Evolutionary conservation across 2,113 vertebrate genomes (phyloP).

Genomic region (Tauraco erythrolophus): DNA sequence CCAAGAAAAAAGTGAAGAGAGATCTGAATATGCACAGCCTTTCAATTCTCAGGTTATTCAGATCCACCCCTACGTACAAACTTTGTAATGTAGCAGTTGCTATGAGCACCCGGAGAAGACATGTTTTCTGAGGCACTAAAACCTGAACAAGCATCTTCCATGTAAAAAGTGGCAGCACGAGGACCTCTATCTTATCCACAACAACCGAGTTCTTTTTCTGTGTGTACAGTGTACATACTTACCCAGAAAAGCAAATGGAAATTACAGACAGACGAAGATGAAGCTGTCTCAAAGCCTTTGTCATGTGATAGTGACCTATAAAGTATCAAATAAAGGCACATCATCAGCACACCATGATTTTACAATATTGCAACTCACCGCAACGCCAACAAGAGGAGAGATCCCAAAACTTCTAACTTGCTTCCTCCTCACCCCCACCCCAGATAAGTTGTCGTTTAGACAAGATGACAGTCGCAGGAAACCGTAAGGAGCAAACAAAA

Average conservation of each 20-base stretch:
- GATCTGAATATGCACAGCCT: not conserved
- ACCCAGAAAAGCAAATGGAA: constrained; percentile 90
- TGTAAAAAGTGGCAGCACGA: not conserved
- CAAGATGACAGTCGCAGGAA: not conserved
- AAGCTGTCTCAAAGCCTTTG: constrained; percentile 89
- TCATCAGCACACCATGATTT: constrained; percentile 80
- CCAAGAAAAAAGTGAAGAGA: accelerated
- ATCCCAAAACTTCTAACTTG: constrained; percentile 48
- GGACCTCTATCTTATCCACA: constrained; percentile 1
- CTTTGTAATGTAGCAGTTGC: not conserved
- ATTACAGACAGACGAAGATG: constrained; percentile 87
- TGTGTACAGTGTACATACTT: constrained; percentile 85
- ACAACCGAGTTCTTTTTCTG: not conserved
- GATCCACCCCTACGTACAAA: not conserved
- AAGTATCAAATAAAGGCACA: constrained; percentile 90
- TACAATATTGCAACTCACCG: constrained; percentile 26
- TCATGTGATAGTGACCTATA: constrained; percentile 97
- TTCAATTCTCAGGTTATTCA: not conserved
- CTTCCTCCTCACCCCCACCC: not conserved
- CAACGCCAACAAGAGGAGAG: not conserved
- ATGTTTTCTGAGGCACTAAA: constrained; percentile 6
- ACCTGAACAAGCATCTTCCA: constrained; percentile 1
- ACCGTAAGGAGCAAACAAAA: not conserved
- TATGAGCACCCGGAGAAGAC: not conserved
- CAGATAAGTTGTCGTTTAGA: not conserved